A percentile compares a stretch with the other conserved stretches of the same genome.
phyloP scores from a whole-genome alignment of 1,140 invertebrate genomes.

The Glossosoma conforme region DNA sequence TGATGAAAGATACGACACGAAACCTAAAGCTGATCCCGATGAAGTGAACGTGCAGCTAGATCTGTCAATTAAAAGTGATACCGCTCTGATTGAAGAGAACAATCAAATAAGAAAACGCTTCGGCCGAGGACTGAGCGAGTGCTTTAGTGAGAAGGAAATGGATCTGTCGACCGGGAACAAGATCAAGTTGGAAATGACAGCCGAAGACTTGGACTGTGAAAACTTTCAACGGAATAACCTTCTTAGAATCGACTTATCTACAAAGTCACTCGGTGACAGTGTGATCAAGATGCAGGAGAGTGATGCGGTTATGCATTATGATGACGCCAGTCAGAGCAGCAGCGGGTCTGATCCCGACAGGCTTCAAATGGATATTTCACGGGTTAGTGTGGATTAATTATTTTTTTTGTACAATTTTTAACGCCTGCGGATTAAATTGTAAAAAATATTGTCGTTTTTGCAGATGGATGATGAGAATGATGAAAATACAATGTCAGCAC shows the following conservation, averaged over 20 bases:
- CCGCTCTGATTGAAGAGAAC: conserved; percentile 36
- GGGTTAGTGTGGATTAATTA: conserved; percentile 31
- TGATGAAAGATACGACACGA: conserved; percentile 25
- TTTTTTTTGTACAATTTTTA: conserved; percentile 1
- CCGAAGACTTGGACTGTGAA: conserved; percentile 15
- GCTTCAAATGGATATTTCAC: conserved; percentile 50
- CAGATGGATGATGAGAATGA: conserved; percentile 30
- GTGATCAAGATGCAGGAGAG: conserved; percentile 18
- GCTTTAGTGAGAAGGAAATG: conserved; percentile 44
- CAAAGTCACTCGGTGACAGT: neutral
- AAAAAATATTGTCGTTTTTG: neutral
- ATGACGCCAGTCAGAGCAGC: conserved; percentile 49
- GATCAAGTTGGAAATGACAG: conserved; percentile 19
- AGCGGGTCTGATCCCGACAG: conserved; percentile 48
- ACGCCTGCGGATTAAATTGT: neutral
- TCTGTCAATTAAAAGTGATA: conserved; percentile 15
- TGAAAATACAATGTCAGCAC: conserved; percentile 38
- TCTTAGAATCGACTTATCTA: conserved; percentile 14
- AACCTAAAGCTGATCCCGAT: neutral
- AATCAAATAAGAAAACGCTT: conserved; percentile 30
- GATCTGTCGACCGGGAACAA: conserved; percentile 39
- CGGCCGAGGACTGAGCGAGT: conserved; percentile 31
- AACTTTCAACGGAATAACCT: conserved; percentile 13
- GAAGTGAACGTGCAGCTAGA: conserved; percentile 7
- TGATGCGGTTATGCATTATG: conserved; percentile 38